Conservation (phyloP, 2,888 invertebrate species). For the Oxytorus armatus region DNA sequence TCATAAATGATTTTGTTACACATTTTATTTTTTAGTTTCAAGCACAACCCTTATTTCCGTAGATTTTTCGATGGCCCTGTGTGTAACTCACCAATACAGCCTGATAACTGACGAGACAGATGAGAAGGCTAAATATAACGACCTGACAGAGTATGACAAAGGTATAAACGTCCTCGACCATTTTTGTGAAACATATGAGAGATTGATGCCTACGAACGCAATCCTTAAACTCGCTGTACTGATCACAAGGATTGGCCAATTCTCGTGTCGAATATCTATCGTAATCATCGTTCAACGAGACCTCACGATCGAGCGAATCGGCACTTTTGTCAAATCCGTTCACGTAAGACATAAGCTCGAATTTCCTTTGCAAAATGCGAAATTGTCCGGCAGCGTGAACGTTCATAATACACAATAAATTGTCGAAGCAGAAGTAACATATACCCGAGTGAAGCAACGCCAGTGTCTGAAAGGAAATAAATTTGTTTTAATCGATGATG, state of each 20-base stretch:
- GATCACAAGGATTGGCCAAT: not conserved
- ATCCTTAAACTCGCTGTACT: conserved; percentile 46
- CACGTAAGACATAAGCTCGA: conserved; percentile 56
- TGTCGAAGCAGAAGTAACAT: conserved; percentile 74
- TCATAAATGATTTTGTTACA: not conserved
- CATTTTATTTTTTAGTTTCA: not conserved
- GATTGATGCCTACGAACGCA: conserved; percentile 67
- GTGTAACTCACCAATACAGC: conserved; percentile 69
- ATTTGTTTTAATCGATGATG: not conserved
- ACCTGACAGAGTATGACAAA: conserved; percentile 69
- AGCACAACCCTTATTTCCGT: not conserved
- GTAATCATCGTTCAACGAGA: conserved; percentile 14
- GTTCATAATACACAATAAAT: conserved; percentile 69
- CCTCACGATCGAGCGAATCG: not conserved
- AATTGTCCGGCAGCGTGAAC: conserved; percentile 72
- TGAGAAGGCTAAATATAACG: conserved; percentile 67
- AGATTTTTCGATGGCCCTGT: not conserved
- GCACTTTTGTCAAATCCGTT: not conserved
- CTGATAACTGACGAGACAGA: conserved; percentile 73
- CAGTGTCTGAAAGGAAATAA: conserved; percentile 59
- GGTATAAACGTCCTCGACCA: conserved; percentile 69
- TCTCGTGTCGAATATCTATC: not conserved
- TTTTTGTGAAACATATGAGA: conserved; percentile 65
- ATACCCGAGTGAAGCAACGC: conserved; percentile 62
- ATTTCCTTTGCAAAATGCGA: conserved; percentile 70